Base-by-base conservation (phyloP, 2,888 invertebrate genomes). In the Nemotelus pantherinus region DNA sequence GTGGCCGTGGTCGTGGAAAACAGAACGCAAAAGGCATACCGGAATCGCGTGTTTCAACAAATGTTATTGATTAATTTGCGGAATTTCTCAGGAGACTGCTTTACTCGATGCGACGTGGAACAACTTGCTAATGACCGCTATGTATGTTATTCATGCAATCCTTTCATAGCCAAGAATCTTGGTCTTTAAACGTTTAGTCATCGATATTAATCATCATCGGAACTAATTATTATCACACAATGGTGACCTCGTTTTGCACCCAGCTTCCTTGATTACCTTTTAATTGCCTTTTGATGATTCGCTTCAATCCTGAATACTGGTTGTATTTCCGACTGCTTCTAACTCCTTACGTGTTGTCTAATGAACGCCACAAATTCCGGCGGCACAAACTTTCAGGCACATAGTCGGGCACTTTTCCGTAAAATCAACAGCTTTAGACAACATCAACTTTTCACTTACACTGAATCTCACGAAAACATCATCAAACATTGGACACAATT, bases 401-500 rank as follows among this genome's bases (percentile, higher is more conserved):
- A 25, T 25, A 25, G 25, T 25, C 25, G 25, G 25, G 25, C 25
- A 25, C 25, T 25, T 25, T 25, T 1, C 25, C 25, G 25, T 25
- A 25, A 25, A 39, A 10, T 41, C 60, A 60, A 60, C 60, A 25
- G 7, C 60, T 60, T 60, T 39, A 60, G n/a, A 60, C 5, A 60
- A 60, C 60, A 60, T 60, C n/a, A 60, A 60, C 60, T 60, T 60
- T 60, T 60, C 60, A 60, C 60, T 60, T 60, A 41, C 60, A 60
- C 60, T 60, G 60, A 60, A 39, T 60, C 41, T 60, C 60, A 60
- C 60, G 7, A 60, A 41, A 39, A 7, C 60, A 60, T 60, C 25
- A n/a, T 3, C 5, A 60, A 7, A 25, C 60, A n/a, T 43, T 57
- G 57, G 25, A 57, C 58, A 9, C n/a, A n/a, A 25, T 25, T 25